A percentile compares a stretch with the other conserved stretches of the same genome.
These are phyloP conservation scores for Falco cherrug DNA, from an alignment of 2,797 vertebrate species.

Conservation along the genomic window DNA sequence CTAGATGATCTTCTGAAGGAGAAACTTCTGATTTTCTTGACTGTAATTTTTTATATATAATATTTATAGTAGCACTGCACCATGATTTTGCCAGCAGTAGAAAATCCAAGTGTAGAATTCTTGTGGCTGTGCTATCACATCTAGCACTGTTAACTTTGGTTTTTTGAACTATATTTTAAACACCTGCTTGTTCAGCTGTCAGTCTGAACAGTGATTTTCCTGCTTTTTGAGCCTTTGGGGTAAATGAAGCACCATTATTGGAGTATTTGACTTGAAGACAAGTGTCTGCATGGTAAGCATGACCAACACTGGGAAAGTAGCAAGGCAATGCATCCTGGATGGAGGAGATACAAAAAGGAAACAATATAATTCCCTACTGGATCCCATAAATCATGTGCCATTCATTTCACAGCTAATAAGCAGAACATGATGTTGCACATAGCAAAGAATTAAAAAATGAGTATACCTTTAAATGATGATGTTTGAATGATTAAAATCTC, in stretches of 20 bases:
- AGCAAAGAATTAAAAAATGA: constrained; percentile 41
- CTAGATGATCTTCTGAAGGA: not conserved
- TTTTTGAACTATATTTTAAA: constrained; percentile 39
- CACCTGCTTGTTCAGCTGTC: constrained; percentile 37
- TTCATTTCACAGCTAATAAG: constrained; percentile 33
- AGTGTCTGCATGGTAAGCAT: constrained; percentile 54
- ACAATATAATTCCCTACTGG: not conserved
- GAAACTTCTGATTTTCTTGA: not conserved
- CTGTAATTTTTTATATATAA: not conserved
- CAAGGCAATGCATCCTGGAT: constrained; percentile 49
- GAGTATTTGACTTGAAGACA: constrained; percentile 63
- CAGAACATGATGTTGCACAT: constrained; percentile 4
- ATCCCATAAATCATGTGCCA: constrained; percentile 17
- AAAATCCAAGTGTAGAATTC: not conserved
- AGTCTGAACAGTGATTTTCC: constrained; percentile 52
- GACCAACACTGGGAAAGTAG: constrained; percentile 61
- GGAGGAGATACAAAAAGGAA: not conserved
- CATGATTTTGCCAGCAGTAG: not conserved
- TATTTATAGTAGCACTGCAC: not conserved
- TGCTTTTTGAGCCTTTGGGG: constrained; percentile 25
- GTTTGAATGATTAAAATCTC: not conserved
- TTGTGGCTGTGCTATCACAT: not conserved
- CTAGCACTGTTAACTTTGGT: constrained; percentile 27
- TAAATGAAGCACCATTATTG: constrained; percentile 51
- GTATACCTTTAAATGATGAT: constrained; percentile 7